Evolutionary conservation across 1,140 invertebrate genomes (phyloP).

Genomic region (Cydia pomonella): DNA sequence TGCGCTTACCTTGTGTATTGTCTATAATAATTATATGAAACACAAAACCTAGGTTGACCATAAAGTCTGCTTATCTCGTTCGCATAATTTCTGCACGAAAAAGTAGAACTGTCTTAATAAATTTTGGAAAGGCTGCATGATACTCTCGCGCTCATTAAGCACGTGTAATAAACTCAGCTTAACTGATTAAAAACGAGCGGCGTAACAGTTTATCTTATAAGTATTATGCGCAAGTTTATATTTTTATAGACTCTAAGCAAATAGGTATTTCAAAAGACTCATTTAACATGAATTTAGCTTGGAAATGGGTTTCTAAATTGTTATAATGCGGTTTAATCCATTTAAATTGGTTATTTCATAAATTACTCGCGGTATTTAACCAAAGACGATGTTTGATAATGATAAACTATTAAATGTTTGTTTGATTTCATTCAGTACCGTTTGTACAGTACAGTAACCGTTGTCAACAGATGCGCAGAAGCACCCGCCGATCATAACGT

Average conservation of each 20-base stretch:
- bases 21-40: not conserved
- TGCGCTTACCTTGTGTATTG: no score
- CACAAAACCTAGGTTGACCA: not conserved
- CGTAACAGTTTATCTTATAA: not conserved
- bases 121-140: no score
- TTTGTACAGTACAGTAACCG: no score
- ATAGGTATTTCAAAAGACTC: no score
- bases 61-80: not conserved
- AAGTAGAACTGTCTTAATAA: not conserved
- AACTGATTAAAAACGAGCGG: not conserved
- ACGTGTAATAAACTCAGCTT: not conserved
- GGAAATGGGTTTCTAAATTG: no score
- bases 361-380: no score
- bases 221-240: not conserved
- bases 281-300: no score
- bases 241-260: not conserved
- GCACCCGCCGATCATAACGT: conserved; percentile 86
- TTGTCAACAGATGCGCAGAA: conserved; percentile 85
- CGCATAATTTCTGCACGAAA: not conserved
- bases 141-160: not conserved
- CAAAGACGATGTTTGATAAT: no score
- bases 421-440: no score
- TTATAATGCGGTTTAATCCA: no score
- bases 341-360: no score
- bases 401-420: no score